Evolutionary conservation across 2,797 vertebrate species (phyloP).

Genomic region (Eupleurogrammus muticus): DNA sequence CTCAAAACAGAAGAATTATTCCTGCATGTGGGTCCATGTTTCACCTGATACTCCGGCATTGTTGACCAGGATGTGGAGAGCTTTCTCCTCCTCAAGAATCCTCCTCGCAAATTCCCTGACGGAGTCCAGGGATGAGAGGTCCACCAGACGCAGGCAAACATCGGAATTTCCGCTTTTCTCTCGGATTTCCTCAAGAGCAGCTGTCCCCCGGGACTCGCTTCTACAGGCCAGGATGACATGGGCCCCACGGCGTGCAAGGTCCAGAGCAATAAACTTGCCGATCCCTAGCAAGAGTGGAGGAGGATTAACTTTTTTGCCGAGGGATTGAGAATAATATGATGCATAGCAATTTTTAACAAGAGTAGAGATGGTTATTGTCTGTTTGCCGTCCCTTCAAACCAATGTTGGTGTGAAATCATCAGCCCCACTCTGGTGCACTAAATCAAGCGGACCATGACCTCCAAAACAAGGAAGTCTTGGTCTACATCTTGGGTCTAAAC

Average conservation of each 20-base stretch:
- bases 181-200: constrained; percentile 81
- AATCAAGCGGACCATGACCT: no score
- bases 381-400: no score
- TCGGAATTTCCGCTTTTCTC: constrained; percentile 77
- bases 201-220: constrained; percentile 73
- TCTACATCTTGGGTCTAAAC: no score
- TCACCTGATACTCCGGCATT: constrained; percentile 87
- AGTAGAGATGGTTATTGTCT: no score
- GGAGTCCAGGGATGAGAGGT: constrained; percentile 86
- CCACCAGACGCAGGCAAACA: constrained; percentile 83
- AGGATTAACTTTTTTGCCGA: not conserved
- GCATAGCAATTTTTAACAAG: no score
- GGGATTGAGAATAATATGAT: no score
- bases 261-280: constrained; percentile 86
- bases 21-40: not conserved
- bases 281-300: constrained; percentile 79
- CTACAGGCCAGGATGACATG: constrained; percentile 90
- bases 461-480: no score
- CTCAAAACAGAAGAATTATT: not conserved
- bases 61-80: constrained; percentile 90
- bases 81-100: constrained; percentile 81
- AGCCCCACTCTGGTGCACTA: no score
- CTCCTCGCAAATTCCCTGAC: constrained; percentile 81
- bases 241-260: constrained; percentile 87
- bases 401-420: no score